These are phyloP conservation scores for Lophotis ruficrista DNA, from an alignment of 2,113 vertebrate species.

Conservation along the genomic window DNA sequence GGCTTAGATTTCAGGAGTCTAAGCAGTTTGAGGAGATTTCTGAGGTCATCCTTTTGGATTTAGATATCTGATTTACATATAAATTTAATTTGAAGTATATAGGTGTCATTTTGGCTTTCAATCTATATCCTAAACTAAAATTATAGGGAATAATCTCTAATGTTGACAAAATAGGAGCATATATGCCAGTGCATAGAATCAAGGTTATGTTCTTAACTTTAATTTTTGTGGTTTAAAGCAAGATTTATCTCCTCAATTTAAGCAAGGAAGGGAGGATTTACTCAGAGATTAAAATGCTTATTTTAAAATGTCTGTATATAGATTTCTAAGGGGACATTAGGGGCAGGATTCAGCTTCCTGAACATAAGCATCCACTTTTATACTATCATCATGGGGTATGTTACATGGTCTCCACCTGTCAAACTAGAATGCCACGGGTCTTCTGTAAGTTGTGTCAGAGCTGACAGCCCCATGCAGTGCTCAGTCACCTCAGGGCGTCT, in stretches of 20 bases:
- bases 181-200: not conserved
- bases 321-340: not conserved
- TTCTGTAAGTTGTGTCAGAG: not conserved
- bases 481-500: not conserved
- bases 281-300: not conserved
- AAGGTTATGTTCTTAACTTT: not conserved
- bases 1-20: not conserved
- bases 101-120: not conserved
- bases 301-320: not conserved
- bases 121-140: not conserved
- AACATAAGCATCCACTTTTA: not conserved
- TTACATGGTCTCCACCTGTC: not conserved
- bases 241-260: not conserved
- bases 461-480: not conserved
- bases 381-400: not conserved
- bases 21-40: not conserved
- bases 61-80: not conserved
- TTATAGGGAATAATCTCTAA: not conserved
- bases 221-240: not conserved
- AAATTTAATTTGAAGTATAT: not conserved
- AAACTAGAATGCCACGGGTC: not conserved
- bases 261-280: not conserved
- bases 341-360: not conserved
- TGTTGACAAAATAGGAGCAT: not conserved
- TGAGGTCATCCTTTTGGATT: not conserved